Base-by-base conservation (phyloP, 1,140 invertebrate species). In the Camponotus floridanus region DNA sequence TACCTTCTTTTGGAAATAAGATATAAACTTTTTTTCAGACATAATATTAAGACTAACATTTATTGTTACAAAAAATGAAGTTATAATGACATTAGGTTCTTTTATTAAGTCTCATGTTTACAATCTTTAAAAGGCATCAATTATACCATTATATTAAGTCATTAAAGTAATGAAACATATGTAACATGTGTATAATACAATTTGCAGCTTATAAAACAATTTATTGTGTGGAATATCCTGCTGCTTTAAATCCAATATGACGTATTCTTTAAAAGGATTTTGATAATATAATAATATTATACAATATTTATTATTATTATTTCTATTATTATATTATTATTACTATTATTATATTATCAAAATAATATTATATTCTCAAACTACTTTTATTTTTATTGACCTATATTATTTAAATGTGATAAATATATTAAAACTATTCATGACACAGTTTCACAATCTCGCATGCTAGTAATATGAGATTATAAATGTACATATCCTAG, bases 191-290 rank as follows among this genome's bases (percentile, higher is more conserved):
- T 18, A 65, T 71, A 65, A 62, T 21, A 26, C 42, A 62, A 21
- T 73, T 61, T 45, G 31, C 62, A 71, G 15, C 26, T 71, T 83
- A 42, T 21, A 26, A 62, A 64, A 45, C 45, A 71, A 36, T 39
- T 4, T 57, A 5, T 18, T 59, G 8, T 59, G n/a, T 9, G 8
- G 21, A 21, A 18, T 39, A 55, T 51, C 11, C n/a, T 18, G 3
- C 2, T n/a, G n/a, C 6, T 59, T 59, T 7, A 21, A 59, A 21
- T 9, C 3, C 55, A 59, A 21, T n/a, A 2, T 59, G 7, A 18
- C 18, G 3, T 57, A 0, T 57, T 57, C 1, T 4, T 51, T 51
- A 1, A 51, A 51, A 26, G 26, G 13, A 51, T 51, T 15, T 51
- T 51, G 48, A 51, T 51, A 51, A 51, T 18, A 51, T 51, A 48